Evolutionary conservation across 1,140 invertebrate genomes (phyloP).

Genomic region (Bombus superbus): DNA sequence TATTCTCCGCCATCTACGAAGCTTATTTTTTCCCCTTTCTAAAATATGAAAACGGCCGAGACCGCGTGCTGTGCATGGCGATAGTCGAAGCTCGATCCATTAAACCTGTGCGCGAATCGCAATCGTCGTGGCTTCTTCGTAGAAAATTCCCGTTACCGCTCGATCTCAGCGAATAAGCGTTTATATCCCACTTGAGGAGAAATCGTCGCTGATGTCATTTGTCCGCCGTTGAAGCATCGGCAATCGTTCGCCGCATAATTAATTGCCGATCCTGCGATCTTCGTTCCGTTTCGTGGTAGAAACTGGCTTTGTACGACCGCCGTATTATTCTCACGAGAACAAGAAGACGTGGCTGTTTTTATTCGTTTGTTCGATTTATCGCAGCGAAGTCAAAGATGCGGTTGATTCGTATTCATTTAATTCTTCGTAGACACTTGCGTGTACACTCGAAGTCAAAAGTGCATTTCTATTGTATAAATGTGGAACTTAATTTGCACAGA

Average conservation of each 20-base stretch:
- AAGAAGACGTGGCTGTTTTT: neutral
- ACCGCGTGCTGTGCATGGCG: neutral
- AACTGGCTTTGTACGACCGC: neutral
- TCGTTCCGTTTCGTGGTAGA: neutral
- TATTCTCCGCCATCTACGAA: neutral
- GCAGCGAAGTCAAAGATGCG: neutral
- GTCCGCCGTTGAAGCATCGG: constrained; percentile 49
- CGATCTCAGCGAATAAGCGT: constrained; percentile 73
- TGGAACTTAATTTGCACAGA: too few relatives aligned
- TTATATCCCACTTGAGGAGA: constrained; percentile 75
- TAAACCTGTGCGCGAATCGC: neutral
- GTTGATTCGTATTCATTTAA: neutral
- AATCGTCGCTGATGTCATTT: constrained; percentile 73
- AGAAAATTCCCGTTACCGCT: constrained; percentile 74
- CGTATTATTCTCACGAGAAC: neutral
- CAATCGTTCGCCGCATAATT: constrained; percentile 56
- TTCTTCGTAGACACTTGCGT: neutral
- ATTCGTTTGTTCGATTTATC: neutral
- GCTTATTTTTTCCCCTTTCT: constrained; percentile 4
- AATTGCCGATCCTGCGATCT: constrained; percentile 43
- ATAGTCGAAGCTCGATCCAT: constrained; percentile 1
- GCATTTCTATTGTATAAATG: too few relatives aligned
- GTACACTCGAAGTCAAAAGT: neutral
- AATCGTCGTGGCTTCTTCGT: neutral
- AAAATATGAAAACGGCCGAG: constrained; percentile 22